Percentiles rank a stretch among this genome's conserved stretches.
Evolutionary conservation across 2,888 invertebrate genomes (phyloP).

Genomic region (Phorcus lineatus): DNA sequence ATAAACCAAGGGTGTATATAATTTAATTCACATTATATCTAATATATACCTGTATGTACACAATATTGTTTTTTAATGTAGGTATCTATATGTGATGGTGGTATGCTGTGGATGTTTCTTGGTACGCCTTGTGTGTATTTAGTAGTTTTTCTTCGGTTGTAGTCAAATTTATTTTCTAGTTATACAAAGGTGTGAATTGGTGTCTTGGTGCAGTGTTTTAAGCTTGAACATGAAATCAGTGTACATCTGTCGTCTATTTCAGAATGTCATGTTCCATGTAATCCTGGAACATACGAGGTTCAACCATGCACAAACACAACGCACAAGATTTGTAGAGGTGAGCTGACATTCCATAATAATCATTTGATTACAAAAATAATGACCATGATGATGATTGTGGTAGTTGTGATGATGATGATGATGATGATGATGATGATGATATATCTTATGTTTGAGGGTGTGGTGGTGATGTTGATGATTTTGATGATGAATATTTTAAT

Average conservation of each 20-base stretch:
- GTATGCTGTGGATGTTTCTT: neutral
- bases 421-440: too few relatives aligned
- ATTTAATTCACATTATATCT: neutral
- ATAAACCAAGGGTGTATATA: too few relatives aligned
- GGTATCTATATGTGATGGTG: neutral
- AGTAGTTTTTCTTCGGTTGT: neutral
- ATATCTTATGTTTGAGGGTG: too few relatives aligned
- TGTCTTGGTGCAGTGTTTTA: neutral
- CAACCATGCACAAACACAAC: conserved; percentile 55
- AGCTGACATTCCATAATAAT: neutral
- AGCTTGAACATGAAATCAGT: neutral
- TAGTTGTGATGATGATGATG: too few relatives aligned
- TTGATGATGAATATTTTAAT: too few relatives aligned
- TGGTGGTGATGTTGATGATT: too few relatives aligned
- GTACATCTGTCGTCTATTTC: conserved; percentile 29
- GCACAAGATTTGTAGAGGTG: conserved; percentile 65
- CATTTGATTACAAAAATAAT: too few relatives aligned
- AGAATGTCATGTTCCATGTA: conserved; percentile 63
- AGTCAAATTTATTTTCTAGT: neutral
- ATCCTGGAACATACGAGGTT: conserved; percentile 56
- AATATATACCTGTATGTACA: neutral
- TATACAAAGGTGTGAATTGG: neutral
- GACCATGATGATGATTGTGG: too few relatives aligned
- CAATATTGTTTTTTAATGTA: neutral
- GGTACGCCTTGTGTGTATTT: neutral